phyloP scores from a whole-genome alignment of 2,797 vertebrate species.

The Arnoldichthys spilopterus region DNA sequence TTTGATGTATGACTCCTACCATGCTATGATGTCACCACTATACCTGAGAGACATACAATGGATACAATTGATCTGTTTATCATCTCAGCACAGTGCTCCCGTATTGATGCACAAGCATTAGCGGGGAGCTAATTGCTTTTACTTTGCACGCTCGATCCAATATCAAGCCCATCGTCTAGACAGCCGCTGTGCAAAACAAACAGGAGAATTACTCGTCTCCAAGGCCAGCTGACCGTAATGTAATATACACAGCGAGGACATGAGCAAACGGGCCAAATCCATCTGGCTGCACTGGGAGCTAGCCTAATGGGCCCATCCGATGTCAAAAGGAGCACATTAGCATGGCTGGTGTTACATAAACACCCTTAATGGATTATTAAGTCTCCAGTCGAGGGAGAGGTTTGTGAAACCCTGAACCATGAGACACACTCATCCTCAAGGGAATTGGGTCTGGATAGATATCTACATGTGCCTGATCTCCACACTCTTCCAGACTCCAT shows the following conservation, averaged over 20 bases:
- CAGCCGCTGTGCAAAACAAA: constrained; percentile 49
- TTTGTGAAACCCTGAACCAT: constrained; percentile 32
- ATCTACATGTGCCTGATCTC: constrained; percentile 12
- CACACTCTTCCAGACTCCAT: neutral
- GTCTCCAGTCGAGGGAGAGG: constrained; percentile 44
- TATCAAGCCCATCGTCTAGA: constrained; percentile 43
- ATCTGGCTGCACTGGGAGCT: constrained; percentile 53
- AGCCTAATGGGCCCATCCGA: constrained; percentile 64
- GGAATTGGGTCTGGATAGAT: constrained; percentile 32
- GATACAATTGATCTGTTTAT: constrained; percentile 61
- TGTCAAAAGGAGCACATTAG: constrained; percentile 62
- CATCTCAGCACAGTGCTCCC: constrained; percentile 51
- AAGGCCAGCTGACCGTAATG: constrained; percentile 60
- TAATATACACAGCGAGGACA: constrained; percentile 56
- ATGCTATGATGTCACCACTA: constrained; percentile 52
- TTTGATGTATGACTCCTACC: constrained; percentile 24
- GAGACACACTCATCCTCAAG: constrained; percentile 32
- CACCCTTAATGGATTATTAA: constrained; percentile 59
- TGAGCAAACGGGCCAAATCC: constrained; percentile 55
- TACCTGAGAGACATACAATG: constrained; percentile 42
- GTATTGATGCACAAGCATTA: constrained; percentile 56
- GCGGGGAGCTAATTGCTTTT: constrained; percentile 59
- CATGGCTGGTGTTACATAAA: constrained; percentile 56
- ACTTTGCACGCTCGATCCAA: constrained; percentile 51
- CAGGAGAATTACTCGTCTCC: constrained; percentile 47